These are phyloP conservation scores for Crocallis elinguaria DNA, from an alignment of 2,888 invertebrate genomes.

Conservation along the genomic window DNA sequence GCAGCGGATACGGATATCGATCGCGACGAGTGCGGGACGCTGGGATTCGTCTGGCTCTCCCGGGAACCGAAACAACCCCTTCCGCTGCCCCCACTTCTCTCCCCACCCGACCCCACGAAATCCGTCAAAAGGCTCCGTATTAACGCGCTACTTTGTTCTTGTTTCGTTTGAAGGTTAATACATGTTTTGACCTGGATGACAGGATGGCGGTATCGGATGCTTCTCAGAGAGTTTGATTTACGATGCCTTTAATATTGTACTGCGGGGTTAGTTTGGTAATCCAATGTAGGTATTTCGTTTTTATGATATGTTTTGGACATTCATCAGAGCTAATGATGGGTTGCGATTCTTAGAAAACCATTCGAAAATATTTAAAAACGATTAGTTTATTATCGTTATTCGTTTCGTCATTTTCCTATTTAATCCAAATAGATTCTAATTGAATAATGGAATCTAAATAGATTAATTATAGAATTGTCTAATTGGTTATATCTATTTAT, in stretches of 20 bases:
- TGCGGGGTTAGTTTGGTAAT: constrained; percentile 7
- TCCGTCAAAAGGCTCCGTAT: constrained; percentile 68
- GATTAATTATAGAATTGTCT: too few species aligned
- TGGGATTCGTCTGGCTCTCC: constrained; percentile 79
- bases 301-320: background rate
- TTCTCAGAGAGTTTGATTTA: constrained; percentile 32
- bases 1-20: constrained; percentile 80
- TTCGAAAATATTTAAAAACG: too few species aligned
- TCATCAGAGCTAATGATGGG: background rate
- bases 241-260: constrained; percentile 2
- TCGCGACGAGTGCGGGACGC: constrained; percentile 77
- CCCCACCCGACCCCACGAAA: constrained; percentile 31
- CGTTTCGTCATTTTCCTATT: too few species aligned
- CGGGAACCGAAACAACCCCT: constrained; percentile 60
- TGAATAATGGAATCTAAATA: too few species aligned
- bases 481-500: too few species aligned
- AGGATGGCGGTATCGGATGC: constrained; percentile 36
- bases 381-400: too few species aligned
- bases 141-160: constrained; percentile 79
- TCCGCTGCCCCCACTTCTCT: constrained; percentile 33
- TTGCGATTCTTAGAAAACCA: background rate
- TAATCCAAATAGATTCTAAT: too few species aligned
- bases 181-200: constrained; percentile 68
- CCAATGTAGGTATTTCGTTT: constrained; percentile 8
- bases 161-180: constrained; percentile 84